Conservation (phyloP, 2,888 invertebrate species). For the Phrixothrix hirtus region DNA sequence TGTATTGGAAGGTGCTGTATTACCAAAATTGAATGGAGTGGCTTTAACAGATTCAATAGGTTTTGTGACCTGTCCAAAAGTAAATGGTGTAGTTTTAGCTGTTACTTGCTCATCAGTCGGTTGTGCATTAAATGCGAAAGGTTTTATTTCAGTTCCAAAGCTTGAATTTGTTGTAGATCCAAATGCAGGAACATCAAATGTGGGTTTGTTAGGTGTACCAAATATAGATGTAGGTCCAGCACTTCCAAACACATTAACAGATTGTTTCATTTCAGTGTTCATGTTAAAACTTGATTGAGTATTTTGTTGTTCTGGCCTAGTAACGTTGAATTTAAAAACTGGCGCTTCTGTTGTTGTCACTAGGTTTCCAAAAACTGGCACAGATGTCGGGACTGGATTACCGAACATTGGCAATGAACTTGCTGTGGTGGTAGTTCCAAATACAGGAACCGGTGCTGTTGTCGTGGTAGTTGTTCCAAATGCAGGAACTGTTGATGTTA, state of each 20-base stretch:
- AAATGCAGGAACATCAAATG: slow-evolving; percentile 7
- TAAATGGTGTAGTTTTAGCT: slow-evolving; percentile 40
- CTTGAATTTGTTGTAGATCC: background rate
- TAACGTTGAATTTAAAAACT: slow-evolving; percentile 35
- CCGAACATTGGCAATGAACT: background rate
- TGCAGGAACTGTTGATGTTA: too few relatives aligned
- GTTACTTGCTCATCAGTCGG: slow-evolving; percentile 25
- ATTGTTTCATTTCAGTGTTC: slow-evolving; percentile 5
- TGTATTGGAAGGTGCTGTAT: slow-evolving; percentile 5
- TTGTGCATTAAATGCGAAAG: slow-evolving; percentile 21
- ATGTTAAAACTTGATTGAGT: slow-evolving; percentile 20
- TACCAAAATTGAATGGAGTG: slow-evolving; percentile 27
- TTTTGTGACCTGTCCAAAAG: slow-evolving; percentile 42
- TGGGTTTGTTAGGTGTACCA: slow-evolving; percentile 7
- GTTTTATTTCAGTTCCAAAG: slow-evolving; percentile 9
- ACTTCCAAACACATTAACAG: slow-evolving; percentile 10
- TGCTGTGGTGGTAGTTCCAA: slow-evolving; percentile 25
- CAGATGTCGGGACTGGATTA: background rate
- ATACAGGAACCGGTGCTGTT: too few relatives aligned
- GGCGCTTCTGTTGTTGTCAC: slow-evolving; percentile 24
- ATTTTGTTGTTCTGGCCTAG: slow-evolving; percentile 3
- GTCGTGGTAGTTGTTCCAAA: slow-evolving; percentile 26
- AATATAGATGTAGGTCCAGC: slow-evolving; percentile 1
- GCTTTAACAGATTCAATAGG: slow-evolving; percentile 29
- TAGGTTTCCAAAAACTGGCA: slow-evolving; percentile 34